A percentile compares a stretch with the other conserved stretches of the same genome.
phyloP scores from a whole-genome alignment of 1,140 invertebrate genomes.

The Ostrea edulis region DNA sequence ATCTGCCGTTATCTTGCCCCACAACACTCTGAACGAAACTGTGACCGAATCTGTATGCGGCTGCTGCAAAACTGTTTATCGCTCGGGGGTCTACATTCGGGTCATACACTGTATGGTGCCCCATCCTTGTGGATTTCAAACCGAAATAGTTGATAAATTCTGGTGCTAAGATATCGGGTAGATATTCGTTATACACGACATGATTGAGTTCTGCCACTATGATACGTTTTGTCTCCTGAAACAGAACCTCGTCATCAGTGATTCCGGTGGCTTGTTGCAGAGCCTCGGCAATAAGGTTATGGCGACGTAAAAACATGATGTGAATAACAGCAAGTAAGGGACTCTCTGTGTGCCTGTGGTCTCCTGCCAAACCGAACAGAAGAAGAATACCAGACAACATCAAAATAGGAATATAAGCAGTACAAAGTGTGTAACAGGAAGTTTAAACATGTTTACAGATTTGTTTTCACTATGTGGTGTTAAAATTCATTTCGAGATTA shows the following conservation, averaged over 20 bases:
- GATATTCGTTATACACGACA: slow-evolving; percentile 91
- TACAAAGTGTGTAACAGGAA: no score
- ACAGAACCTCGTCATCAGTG: slow-evolving; percentile 20
- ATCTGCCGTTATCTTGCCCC: background rate
- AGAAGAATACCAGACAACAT: background rate
- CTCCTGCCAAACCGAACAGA: background rate
- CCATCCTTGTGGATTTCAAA: background rate
- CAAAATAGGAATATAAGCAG: background rate
- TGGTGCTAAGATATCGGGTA: slow-evolving; percentile 81
- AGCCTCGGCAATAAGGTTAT: slow-evolving; percentile 17
- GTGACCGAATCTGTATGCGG: slow-evolving; percentile 82
- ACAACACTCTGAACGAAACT: slow-evolving; percentile 37
- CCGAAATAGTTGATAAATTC: background rate
- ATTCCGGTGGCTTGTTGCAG: background rate
- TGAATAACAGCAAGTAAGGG: slow-evolving; percentile 2
- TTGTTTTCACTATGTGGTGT: background rate
- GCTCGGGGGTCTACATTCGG: slow-evolving; percentile 87
- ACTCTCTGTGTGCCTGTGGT: slow-evolving; percentile 26
- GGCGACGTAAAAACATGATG: slow-evolving; percentile 33
- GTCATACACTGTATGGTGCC: slow-evolving; percentile 83
- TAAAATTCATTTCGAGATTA: background rate
- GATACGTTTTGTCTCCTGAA: slow-evolving; percentile 90
- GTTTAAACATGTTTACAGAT: no score
- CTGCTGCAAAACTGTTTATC: slow-evolving; percentile 85
- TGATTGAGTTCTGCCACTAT: slow-evolving; percentile 89